Evolutionary conservation across 2,113 vertebrate species (phyloP).

Genomic region (Dicaeum eximium): DNA sequence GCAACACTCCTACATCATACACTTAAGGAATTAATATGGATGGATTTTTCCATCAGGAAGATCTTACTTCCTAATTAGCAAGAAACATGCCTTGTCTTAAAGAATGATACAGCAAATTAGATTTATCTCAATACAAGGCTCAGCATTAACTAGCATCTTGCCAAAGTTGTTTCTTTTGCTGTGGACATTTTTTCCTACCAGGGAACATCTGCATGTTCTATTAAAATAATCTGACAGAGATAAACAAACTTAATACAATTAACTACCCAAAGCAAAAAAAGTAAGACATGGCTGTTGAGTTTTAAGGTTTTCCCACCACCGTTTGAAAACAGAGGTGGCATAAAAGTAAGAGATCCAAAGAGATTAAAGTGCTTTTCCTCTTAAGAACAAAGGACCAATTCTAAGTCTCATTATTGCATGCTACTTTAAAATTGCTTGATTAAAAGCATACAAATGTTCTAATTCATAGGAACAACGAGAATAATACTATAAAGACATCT

Average conservation of each 20-base stretch:
- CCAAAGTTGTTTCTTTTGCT: not conserved
- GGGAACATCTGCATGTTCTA: not conserved
- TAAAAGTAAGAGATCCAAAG: not conserved
- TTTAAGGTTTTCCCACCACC: not conserved
- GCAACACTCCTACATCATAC: not conserved
- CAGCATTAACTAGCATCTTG: not conserved
- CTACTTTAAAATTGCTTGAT: not conserved
- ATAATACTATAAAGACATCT: not conserved
- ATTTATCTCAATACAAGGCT: not conserved
- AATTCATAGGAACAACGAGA: not conserved
- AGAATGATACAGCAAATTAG: not conserved
- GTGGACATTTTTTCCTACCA: not conserved
- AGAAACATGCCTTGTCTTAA: not conserved
- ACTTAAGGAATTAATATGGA: not conserved
- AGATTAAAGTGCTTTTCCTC: not conserved
- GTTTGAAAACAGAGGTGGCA: not conserved
- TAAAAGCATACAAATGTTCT: not conserved
- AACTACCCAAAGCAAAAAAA: not conserved
- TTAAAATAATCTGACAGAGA: not conserved
- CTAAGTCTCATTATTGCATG: not conserved
- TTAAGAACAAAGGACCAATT: not conserved
- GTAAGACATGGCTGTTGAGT: not conserved
- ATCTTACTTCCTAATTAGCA: conserved; percentile 26
- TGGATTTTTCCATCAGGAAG: conserved; percentile 26
- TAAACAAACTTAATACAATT: not conserved